Conservation (phyloP, 2,888 invertebrate genomes). For the Scaptomyza reducta region DNA sequence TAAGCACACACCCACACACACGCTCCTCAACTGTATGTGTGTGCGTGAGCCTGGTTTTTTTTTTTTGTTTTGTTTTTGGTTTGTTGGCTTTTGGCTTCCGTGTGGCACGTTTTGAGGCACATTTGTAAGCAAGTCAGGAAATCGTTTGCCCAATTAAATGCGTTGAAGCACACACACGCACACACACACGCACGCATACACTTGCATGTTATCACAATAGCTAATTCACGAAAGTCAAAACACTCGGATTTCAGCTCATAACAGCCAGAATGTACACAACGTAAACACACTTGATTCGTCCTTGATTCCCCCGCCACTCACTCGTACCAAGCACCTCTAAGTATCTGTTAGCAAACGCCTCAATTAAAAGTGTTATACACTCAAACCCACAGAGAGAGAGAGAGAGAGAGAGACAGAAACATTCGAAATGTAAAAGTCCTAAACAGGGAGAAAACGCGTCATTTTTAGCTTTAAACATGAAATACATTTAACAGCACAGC, state of each 20-base stretch:
- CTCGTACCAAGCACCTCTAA: background rate
- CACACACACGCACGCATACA: slow-evolving; percentile 9
- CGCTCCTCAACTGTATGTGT: background rate
- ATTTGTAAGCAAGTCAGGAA: slow-evolving; percentile 78
- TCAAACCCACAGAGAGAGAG: background rate
- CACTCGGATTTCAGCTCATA: slow-evolving; percentile 65
- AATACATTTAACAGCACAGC: background rate
- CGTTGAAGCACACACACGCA: slow-evolving; percentile 60
- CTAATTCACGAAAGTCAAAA: slow-evolving; percentile 75
- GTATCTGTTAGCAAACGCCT: slow-evolving; percentile 2
- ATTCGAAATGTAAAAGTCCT: too few species aligned
- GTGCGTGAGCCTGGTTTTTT: slow-evolving; percentile 37
- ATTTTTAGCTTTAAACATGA: too few species aligned
- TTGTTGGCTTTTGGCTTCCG: slow-evolving; percentile 14
- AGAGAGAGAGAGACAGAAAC: too few species aligned
- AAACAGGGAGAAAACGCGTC: too few species aligned
- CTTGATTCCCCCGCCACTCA: background rate
- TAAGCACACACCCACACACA: slow-evolving; percentile 34
- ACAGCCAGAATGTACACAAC: slow-evolving; percentile 48
- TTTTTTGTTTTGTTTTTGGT: slow-evolving; percentile 26
- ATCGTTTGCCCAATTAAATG: slow-evolving; percentile 76
- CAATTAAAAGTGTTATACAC: slow-evolving; percentile 40
- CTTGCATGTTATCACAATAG: slow-evolving; percentile 71
- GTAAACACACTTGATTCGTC: background rate
- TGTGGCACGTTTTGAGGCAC: slow-evolving; percentile 40